phyloP scores from a whole-genome alignment of 2,888 invertebrate species.

The Eupithecia tripunctaria region DNA sequence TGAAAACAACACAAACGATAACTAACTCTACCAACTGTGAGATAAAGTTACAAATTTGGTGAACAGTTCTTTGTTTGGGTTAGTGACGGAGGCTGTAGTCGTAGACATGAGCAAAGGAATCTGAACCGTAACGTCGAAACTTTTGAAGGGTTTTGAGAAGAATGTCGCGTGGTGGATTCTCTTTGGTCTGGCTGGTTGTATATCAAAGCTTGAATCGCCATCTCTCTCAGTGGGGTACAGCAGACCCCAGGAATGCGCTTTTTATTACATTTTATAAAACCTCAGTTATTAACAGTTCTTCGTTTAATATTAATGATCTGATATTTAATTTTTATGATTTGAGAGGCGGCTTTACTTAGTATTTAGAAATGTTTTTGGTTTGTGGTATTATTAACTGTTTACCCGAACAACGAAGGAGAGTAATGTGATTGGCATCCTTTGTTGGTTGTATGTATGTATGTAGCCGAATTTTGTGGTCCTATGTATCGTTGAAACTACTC shows the following conservation, averaged over 20 bases:
- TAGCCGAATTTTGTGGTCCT: no score
- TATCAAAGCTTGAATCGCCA: conserved; percentile 60
- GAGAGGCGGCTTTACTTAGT: conserved; percentile 48
- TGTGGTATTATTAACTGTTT: conserved; percentile 2
- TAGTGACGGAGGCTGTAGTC: conserved; percentile 22
- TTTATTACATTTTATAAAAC: conserved; percentile 71
- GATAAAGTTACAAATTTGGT: conserved; percentile 15
- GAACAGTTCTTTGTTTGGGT: background rate
- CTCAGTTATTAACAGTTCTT: conserved; percentile 74
- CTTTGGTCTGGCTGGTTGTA: conserved; percentile 48
- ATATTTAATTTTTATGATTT: conserved; percentile 67
- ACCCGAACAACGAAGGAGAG: no score
- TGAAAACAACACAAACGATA: conserved; percentile 17
- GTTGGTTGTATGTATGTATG: no score
- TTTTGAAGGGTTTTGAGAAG: conserved; percentile 26
- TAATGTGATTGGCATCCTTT: no score
- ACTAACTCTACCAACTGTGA: conserved; percentile 6
- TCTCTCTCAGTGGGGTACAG: conserved; percentile 75
- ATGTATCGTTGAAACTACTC: no score
- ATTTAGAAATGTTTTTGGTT: conserved; percentile 12
- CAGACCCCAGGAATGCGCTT: conserved; percentile 70
- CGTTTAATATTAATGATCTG: conserved; percentile 74
- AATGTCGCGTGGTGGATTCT: conserved; percentile 19
- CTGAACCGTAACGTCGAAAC: conserved; percentile 26
- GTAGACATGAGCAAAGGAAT: conserved; percentile 21